These are phyloP conservation scores for Eufriesea mexicana DNA, from an alignment of 1,140 invertebrate species.

Conservation along the genomic window DNA sequence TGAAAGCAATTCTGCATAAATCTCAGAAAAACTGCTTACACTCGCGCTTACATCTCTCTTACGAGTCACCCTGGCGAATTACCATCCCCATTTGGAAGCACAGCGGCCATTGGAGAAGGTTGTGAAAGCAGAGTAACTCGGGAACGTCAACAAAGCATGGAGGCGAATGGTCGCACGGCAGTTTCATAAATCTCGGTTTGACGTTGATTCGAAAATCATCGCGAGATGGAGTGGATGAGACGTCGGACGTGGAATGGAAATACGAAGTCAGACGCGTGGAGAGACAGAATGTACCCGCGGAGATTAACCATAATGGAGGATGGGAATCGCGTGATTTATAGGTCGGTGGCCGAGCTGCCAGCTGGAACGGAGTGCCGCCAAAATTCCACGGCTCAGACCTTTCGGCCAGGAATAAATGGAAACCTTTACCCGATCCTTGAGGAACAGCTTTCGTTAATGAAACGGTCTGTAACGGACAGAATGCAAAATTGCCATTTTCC, in stretches of 20 bases:
- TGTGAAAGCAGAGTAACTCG: not conserved
- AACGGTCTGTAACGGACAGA: constrained; percentile 16
- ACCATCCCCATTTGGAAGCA: no score
- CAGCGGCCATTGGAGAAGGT: no score
- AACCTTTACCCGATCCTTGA: constrained; percentile 21
- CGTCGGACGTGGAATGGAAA: constrained; percentile 41
- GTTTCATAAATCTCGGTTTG: constrained; percentile 11
- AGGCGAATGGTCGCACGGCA: not conserved
- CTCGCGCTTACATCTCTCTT: no score
- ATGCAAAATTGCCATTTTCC: constrained; percentile 31
- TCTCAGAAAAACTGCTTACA: no score
- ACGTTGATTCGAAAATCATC: constrained; percentile 33
- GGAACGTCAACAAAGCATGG: no score
- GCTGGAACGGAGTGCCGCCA: constrained; percentile 1
- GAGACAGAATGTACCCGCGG: constrained; percentile 22
- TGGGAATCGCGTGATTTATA: constrained; percentile 55
- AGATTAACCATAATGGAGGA: constrained; percentile 43
- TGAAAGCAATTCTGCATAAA: no score
- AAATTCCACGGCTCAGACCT: constrained; percentile 16
- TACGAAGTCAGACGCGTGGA: constrained; percentile 25
- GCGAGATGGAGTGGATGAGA: constrained; percentile 34
- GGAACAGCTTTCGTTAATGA: constrained; percentile 20
- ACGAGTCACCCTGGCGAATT: no score
- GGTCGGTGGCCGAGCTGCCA: constrained; percentile 3
- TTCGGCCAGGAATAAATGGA: constrained; percentile 1